A percentile compares a stretch with the other conserved stretches of the same genome.
phyloP scores from a whole-genome alignment of 2,797 vertebrate species.

The Distichodus sexfasciatus region DNA sequence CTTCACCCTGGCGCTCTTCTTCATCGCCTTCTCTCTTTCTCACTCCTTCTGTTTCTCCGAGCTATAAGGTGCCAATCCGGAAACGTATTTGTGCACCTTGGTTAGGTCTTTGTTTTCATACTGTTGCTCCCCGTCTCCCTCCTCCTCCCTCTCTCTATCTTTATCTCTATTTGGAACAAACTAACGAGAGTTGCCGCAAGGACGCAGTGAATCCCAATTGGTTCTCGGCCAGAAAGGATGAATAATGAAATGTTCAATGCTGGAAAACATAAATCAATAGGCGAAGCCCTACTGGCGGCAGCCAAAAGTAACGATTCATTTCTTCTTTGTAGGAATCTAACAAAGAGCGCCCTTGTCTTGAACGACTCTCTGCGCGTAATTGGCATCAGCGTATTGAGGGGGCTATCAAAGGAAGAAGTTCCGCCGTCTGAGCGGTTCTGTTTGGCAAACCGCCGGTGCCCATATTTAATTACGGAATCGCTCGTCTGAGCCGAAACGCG shows the following conservation, averaged over 20 bases:
- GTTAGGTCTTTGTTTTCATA: too few species aligned
- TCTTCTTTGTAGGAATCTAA: constrained; percentile 7
- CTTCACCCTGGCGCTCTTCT: too few species aligned
- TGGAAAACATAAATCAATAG: constrained; percentile 7
- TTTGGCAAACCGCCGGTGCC: not conserved
- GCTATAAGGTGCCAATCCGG: too few species aligned
- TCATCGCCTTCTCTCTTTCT: too few species aligned
- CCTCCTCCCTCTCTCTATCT: too few species aligned
- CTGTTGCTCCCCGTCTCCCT: too few species aligned
- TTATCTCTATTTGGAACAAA: too few species aligned
- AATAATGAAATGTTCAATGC: not conserved
- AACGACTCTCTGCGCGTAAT: constrained; percentile 1
- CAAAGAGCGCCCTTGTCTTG: constrained; percentile 16
- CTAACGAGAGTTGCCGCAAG: too few species aligned
- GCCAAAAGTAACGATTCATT: not conserved
- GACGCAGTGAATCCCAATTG: too few species aligned
- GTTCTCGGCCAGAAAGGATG: not conserved
- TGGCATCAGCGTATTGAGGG: not conserved
- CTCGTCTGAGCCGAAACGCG: not conserved
- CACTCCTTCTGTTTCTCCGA: too few species aligned
- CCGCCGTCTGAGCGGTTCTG: not conserved
- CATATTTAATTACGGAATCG: not conserved
- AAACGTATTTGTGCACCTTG: too few species aligned
- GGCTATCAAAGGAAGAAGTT: not conserved
- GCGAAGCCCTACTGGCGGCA: not conserved